Conservation (phyloP, 2,888 invertebrate genomes). For the Lepidonotus clava region DNA sequence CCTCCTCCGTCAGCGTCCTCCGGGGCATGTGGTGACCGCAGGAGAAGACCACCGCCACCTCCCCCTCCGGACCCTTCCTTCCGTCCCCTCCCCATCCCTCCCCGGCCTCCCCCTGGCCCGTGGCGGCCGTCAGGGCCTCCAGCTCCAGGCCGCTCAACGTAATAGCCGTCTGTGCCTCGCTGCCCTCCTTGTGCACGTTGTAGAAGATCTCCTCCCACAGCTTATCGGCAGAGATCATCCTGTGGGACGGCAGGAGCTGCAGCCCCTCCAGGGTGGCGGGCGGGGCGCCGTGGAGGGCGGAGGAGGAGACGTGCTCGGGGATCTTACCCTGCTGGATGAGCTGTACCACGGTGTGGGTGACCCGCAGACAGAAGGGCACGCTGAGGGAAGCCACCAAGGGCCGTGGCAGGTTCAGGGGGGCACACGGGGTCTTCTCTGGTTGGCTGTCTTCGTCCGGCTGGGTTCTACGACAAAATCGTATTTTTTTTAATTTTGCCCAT, state of each 20-base stretch:
- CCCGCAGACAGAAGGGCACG: background rate
- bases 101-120: background rate
- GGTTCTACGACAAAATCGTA: too few relatives aligned
- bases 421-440: too few relatives aligned
- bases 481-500: too few relatives aligned
- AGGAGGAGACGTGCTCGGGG: background rate
- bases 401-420: background rate
- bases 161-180: slow-evolving; percentile 67
- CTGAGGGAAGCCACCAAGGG: background rate
- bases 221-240: slow-evolving; percentile 68
- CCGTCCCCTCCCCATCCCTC: background rate
- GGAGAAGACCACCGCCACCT: slow-evolving; percentile 70
- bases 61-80: background rate
- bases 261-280: background rate
- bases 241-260: slow-evolving; percentile 55
- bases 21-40: slow-evolving; percentile 75
- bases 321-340: background rate
- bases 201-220: slow-evolving; percentile 74
- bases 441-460: too few relatives aligned
- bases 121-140: slow-evolving; percentile 68
- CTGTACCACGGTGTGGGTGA: background rate
- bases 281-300: background rate
- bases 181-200: slow-evolving; percentile 69
- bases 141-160: slow-evolving; percentile 70
- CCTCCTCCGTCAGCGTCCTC: slow-evolving; percentile 66